phyloP scores from a whole-genome alignment of 2,888 invertebrate species.

The Nowickia ferox region DNA sequence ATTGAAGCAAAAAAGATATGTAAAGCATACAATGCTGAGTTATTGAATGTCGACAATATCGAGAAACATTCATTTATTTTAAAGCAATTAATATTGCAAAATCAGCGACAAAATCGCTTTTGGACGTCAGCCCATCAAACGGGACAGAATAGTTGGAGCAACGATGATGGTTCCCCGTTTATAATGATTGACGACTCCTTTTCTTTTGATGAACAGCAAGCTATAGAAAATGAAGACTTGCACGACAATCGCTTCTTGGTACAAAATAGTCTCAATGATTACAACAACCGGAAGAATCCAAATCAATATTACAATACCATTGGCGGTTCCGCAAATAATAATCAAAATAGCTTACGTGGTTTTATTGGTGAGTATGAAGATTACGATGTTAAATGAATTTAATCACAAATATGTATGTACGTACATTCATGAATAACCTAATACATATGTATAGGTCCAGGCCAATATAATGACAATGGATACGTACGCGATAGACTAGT shows the following conservation, averaged over 20 bases:
- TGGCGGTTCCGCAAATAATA: constrained; percentile 76
- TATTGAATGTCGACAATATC: constrained; percentile 90
- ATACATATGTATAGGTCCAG: constrained; percentile 73
- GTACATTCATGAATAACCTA: neutral
- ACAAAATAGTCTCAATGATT: constrained; percentile 75
- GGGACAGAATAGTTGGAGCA: constrained; percentile 90
- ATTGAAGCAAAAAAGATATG: constrained; percentile 93
- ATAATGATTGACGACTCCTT: constrained; percentile 92
- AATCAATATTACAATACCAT: constrained; percentile 78
- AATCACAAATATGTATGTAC: neutral
- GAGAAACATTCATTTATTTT: constrained; percentile 95
- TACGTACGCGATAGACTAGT: constrained; percentile 89
- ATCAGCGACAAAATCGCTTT: constrained; percentile 94
- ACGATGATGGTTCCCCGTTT: constrained; percentile 93
- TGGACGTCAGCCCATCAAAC: constrained; percentile 92
- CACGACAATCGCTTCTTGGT: constrained; percentile 82
- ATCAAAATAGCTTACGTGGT: constrained; percentile 78
- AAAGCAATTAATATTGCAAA: constrained; percentile 90
- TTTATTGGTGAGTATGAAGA: constrained; percentile 76
- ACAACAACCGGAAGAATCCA: constrained; percentile 75
- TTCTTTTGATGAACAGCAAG: constrained; percentile 86
- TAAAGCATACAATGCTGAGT: constrained; percentile 91
- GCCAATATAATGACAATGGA: constrained; percentile 77
- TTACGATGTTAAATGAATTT: neutral
- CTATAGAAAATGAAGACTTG: constrained; percentile 82